A percentile compares a stretch with the other conserved stretches of the same genome.
Conservation (phyloP, 2,113 vertebrate genomes). For the Gymnocephalus cernua region DNA sequence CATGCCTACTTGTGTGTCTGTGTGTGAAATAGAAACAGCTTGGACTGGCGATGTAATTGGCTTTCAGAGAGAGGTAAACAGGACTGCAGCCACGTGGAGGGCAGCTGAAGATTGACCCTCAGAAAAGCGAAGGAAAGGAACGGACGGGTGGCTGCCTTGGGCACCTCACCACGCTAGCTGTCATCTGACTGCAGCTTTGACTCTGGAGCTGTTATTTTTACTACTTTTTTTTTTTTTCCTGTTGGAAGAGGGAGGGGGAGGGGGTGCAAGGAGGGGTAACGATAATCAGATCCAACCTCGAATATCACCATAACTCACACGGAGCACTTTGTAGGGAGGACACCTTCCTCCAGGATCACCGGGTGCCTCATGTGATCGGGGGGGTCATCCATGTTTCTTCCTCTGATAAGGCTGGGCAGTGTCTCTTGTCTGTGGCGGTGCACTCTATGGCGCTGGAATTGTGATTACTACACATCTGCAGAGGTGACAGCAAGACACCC, state of each 20-base stretch:
- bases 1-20: slow-evolving; percentile 61
- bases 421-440: slow-evolving; percentile 71
- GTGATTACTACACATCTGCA: slow-evolving; percentile 73
- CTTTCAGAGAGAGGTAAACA: slow-evolving; percentile 81
- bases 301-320: slow-evolving; percentile 66
- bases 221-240: slow-evolving; percentile 33
- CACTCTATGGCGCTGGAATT: slow-evolving; percentile 55
- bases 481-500: slow-evolving; percentile 72
- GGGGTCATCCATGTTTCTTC: slow-evolving; percentile 78
- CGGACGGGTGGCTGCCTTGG: slow-evolving; percentile 69
- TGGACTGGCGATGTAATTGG: slow-evolving; percentile 81
- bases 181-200: slow-evolving; percentile 65
- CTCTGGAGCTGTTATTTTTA: slow-evolving; percentile 59
- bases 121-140: slow-evolving; percentile 58
- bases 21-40: slow-evolving; percentile 61
- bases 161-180: slow-evolving; percentile 73
- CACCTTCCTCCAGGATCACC: slow-evolving; percentile 73
- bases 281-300: slow-evolving; percentile 77
- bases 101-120: slow-evolving; percentile 85
- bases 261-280: background rate
- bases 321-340: slow-evolving; percentile 75
- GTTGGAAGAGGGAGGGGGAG: background rate
- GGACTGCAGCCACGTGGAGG: slow-evolving; percentile 75
- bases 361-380: slow-evolving; percentile 71
- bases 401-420: slow-evolving; percentile 79